Evolutionary conservation across 2,113 vertebrate genomes (phyloP), one percentile per base, ranked within the genome.

Genomic region (Ammodytes dubius): DNA sequence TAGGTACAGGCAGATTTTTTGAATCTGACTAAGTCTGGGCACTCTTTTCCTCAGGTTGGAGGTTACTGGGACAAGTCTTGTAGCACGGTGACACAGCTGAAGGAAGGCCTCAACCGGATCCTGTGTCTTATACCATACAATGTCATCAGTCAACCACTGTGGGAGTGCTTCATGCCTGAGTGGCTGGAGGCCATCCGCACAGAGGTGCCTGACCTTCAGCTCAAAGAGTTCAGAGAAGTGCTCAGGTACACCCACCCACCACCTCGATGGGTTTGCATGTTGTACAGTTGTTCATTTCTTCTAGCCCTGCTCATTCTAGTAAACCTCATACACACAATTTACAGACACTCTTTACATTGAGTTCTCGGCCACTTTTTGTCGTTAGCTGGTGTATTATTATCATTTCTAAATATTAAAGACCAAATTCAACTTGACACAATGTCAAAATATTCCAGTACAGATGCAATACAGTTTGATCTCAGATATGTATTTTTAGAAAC

Each of bases 21-120:
- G 27, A 27, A 52, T 57, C 43, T 70, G 47, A 83, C 4, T 5
- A 13, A 2, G 19, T 64, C 45, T 10, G 1, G 60, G 3, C 9
- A 39, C 35, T 15, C 53, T 63, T 79, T 27, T 72, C 15, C 63
- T 59, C 92, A 99, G 98, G 98, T 99, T 83, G 98, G 98, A 68
- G 98, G 98, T 27, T 99, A 99, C 93, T 99, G 98, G 98, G 98
- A 99, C 94, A 99, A 98, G 86, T 98, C 97, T 0, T 99, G 98
- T 72, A 99, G 95, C 91, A 96, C 96, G 3, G 98, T 99, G 87
- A 99, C 96, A 12, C 98, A 99, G 27, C 90, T 99, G 81, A 99
- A 99, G 88, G 98, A 99, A 93, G 98, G 98, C 27, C 95, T 99
- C 90, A 99, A 98, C 89, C 93, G 98, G 53, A 99, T 99, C 88